A percentile compares a stretch with the other conserved stretches of the same genome.
Evolutionary conservation across 2,113 vertebrate species (phyloP).

Genomic region (Otis tarda): DNA sequence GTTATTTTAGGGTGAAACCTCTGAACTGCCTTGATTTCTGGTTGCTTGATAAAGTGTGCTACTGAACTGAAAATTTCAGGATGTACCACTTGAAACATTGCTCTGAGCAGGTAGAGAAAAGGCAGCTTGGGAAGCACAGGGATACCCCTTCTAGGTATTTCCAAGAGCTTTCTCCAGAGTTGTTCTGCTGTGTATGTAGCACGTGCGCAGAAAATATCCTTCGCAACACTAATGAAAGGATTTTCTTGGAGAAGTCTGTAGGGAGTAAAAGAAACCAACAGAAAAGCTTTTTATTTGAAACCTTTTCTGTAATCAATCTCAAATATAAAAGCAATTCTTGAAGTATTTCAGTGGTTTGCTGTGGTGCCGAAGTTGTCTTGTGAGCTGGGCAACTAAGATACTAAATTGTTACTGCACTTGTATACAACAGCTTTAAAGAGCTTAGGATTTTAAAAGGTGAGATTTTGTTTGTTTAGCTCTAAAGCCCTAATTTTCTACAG

Average conservation of each 20-base stretch:
- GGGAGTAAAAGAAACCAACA: not conserved
- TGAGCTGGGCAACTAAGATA: conserved; percentile 9
- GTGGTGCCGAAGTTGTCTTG: not conserved
- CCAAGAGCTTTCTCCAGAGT: not conserved
- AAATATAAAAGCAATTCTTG: not conserved
- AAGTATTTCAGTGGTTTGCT: conserved; percentile 15
- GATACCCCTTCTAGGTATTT: not conserved
- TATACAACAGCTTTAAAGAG: not conserved
- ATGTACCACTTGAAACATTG: not conserved
- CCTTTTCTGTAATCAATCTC: not conserved
- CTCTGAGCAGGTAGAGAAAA: not conserved
- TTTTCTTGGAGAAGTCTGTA: conserved; percentile 21
- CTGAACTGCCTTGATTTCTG: not conserved
- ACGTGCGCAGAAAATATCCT: not conserved
- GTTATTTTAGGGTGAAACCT: not conserved
- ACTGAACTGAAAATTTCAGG: not conserved
- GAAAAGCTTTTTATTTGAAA: not conserved
- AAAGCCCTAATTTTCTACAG: not conserved
- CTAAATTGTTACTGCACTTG: not conserved
- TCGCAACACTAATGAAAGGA: not conserved
- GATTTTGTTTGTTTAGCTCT: not conserved
- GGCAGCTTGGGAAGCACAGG: not conserved
- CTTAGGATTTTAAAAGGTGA: not conserved
- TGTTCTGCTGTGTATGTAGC: not conserved
- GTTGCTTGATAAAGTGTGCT: not conserved